phyloP scores from a whole-genome alignment of 2,113 vertebrate species.

The Oreocharis arfaki region DNA sequence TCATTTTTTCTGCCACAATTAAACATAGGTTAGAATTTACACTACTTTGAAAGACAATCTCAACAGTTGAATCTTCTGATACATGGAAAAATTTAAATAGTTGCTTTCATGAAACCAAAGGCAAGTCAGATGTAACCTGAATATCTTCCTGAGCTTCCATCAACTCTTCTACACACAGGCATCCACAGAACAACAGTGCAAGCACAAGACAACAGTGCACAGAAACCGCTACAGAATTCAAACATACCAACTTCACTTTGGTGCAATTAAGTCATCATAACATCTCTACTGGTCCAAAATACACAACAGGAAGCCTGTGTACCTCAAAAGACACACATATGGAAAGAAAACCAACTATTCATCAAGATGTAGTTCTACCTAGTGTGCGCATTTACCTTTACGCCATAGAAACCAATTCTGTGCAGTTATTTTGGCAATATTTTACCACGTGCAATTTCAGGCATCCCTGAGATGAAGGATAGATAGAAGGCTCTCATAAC shows the following conservation, averaged over 20 bases:
- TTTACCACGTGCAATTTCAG: not conserved
- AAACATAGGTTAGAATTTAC: not conserved
- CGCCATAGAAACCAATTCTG: not conserved
- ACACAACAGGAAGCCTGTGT: not conserved
- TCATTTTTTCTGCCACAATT: not conserved
- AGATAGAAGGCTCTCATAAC: not conserved
- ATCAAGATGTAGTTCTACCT: not conserved
- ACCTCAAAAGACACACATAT: not conserved
- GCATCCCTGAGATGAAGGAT: not conserved
- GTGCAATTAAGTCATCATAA: not conserved
- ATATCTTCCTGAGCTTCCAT: not conserved
- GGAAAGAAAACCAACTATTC: not conserved
- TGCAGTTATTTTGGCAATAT: not conserved
- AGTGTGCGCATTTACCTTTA: not conserved
- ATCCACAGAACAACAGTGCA: not conserved
- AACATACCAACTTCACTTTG: not conserved
- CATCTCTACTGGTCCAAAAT: not conserved
- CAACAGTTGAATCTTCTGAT: not conserved
- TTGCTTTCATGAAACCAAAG: not conserved
- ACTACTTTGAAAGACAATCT: not conserved
- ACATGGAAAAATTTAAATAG: not conserved
- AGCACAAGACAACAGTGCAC: not conserved
- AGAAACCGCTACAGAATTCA: not conserved
- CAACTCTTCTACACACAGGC: not conserved
- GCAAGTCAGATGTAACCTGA: not conserved